A percentile compares a stretch with the other conserved stretches of the same genome.
Evolutionary conservation across 2,797 vertebrate genomes (phyloP).

Genomic region (Oreochromis grahami): DNA sequence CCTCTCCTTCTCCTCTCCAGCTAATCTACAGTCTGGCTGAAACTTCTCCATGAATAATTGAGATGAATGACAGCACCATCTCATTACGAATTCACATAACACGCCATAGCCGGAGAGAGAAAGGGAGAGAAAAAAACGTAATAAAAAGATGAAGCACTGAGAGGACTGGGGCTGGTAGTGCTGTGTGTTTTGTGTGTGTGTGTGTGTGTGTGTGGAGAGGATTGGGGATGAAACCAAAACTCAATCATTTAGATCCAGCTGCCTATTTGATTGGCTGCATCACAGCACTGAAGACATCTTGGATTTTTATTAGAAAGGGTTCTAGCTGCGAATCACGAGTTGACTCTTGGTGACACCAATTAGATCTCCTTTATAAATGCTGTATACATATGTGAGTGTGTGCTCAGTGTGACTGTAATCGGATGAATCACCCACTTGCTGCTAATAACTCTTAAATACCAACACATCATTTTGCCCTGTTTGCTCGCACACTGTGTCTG

Average conservation of each 20-base stretch:
- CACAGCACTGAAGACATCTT: not conserved
- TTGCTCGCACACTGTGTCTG: not conserved
- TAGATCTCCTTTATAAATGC: not conserved
- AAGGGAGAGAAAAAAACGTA: slow-evolving; percentile 14
- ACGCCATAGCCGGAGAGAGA: slow-evolving; percentile 27
- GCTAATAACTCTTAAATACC: slow-evolving; percentile 10
- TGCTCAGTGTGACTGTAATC: not conserved
- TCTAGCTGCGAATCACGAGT: not conserved
- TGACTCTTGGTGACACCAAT: not conserved
- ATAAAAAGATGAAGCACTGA: slow-evolving; percentile 41
- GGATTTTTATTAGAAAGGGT: not conserved
- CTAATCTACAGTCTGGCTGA: slow-evolving; percentile 53
- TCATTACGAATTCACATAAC: slow-evolving; percentile 60
- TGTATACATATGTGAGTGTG: not conserved
- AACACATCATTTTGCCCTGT: not conserved
- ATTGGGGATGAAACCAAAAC: not conserved
- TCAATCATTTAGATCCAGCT: slow-evolving; percentile 26
- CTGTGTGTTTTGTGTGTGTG: not conserved
- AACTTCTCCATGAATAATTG: slow-evolving; percentile 67
- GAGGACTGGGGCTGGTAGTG: not conserved
- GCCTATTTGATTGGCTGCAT: slow-evolving; percentile 20
- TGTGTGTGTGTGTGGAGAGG: not conserved
- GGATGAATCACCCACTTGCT: not conserved
- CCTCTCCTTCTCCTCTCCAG: not conserved
- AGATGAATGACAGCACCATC: slow-evolving; percentile 56